These are phyloP conservation scores for Triplophysa yarkandensis DNA, from an alignment of 2,797 vertebrate genomes.

Conservation along the genomic window DNA sequence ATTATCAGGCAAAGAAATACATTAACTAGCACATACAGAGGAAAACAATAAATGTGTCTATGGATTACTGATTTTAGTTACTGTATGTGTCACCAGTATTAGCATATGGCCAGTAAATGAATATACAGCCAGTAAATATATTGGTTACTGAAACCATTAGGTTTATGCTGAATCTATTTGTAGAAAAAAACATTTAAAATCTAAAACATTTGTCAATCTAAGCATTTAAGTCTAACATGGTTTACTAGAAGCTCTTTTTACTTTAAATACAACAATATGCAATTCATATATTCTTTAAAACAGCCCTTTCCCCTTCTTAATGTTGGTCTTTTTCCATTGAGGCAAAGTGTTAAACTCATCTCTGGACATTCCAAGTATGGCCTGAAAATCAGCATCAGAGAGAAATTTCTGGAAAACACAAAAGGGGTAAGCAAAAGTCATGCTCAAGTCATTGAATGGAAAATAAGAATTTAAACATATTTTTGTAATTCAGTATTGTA, in stretches of 20 bases:
- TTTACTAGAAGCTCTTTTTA: background rate
- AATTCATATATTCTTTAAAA: slow-evolving; percentile 70
- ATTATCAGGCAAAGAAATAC: too few species aligned
- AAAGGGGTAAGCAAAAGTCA: slow-evolving; percentile 33
- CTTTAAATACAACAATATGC: background rate
- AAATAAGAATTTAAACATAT: too few species aligned
- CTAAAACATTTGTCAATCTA: background rate
- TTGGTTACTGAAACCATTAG: background rate
- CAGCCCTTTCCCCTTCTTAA: slow-evolving; percentile 84
- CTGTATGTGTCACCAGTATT: too few species aligned
- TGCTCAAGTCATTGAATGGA: background rate
- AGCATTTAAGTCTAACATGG: background rate
- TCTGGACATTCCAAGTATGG: slow-evolving; percentile 78
- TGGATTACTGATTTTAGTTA: too few species aligned
- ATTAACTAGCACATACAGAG: too few species aligned
- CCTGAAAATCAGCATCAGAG: slow-evolving; percentile 79
- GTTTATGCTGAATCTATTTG: background rate
- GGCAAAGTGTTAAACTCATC: slow-evolving; percentile 77
- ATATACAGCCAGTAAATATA: too few species aligned
- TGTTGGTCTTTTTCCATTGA: slow-evolving; percentile 81
- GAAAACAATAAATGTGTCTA: too few species aligned
- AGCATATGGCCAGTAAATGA: too few species aligned
- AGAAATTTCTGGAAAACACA: slow-evolving; percentile 76
- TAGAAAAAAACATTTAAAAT: background rate
- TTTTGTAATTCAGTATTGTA: too few species aligned